Evolutionary conservation across 2,113 vertebrate genomes (phyloP), one percentile per base, ranked within the genome.

Genomic region (Apteryx owenii): DNA sequence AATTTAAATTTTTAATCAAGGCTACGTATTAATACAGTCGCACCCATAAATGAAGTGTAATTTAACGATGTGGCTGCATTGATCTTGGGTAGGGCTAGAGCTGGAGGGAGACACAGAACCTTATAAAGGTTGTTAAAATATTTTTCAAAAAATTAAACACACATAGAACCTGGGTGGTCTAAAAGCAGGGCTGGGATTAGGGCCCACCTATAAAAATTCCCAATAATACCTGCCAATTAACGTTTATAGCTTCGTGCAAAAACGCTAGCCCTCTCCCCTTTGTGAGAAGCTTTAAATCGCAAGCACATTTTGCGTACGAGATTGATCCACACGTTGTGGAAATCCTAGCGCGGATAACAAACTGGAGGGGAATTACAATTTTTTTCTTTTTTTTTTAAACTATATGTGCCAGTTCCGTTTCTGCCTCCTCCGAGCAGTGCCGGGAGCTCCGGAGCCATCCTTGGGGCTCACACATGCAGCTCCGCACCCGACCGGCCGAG

Each of bases 101-200:
- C 81, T 95, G 95, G 58, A 95, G 87, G 85, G 88, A 95, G 85
- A 78, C 44, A 58, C 8, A 82, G 85, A 95, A 75, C 61, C 81
- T 81, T 60, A 17, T 13, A 86, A 89, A 97, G 44, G 81, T 88
- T 93, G 81, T 81, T 93, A 58, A 93, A 69, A 38, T 77, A 42
- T 15, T 83, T 70, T 64, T 79, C 44, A 10, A 69, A 72, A 58
- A 81, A 85, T 60, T 13, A 50, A 83, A 66, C 68, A 50, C 72
- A 31, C 73, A 36, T 3, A 90, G 65, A 78, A 92, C 80, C 42
- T 92, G 97, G 97, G 97, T 97, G 97, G 97, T 98, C 97, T 54
- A 3, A 83, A 85, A 89, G 90, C 87, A 90, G 87, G 54, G 76
- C 66, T 83, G 56, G 50, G 80, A 66, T 79, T n/a, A 31, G 5